Evolutionary conservation across 1,140 invertebrate species (phyloP).

Genomic region (Formica selysi): DNA sequence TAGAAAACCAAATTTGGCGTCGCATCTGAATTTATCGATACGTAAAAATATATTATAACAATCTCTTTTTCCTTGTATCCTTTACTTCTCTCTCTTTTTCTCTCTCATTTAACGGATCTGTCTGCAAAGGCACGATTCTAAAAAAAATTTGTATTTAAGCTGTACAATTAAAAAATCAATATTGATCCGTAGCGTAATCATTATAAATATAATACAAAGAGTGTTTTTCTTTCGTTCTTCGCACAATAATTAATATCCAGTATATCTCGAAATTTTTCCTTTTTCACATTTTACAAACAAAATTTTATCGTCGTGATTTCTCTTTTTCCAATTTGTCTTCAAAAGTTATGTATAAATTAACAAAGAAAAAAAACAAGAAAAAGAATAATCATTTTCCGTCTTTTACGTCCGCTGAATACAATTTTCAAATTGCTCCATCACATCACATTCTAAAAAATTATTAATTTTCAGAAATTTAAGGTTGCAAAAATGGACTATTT

Average conservation of each 20-base stretch:
- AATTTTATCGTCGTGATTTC: conserved; percentile 37
- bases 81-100: conserved; percentile 23
- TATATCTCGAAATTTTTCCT: conserved; percentile 63
- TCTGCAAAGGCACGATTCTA: conserved; percentile 85
- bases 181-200: conserved; percentile 78
- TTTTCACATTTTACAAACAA: conserved; percentile 70
- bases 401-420: no score
- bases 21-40: conserved; percentile 75
- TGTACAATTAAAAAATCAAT: conserved; percentile 85
- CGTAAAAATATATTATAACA: conserved; percentile 85
- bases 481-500: no score
- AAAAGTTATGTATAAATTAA: not conserved
- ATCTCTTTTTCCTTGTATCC: conserved; percentile 74
- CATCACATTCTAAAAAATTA: no score
- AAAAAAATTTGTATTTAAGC: conserved; percentile 81
- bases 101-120: conserved; percentile 79
- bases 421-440: no score
- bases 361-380: no score
- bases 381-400: no score
- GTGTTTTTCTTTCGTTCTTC: conserved; percentile 75
- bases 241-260: conserved; percentile 71
- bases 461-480: no score
- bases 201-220: conserved; percentile 83
- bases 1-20: conserved; percentile 82
- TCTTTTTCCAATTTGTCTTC: conserved; percentile 20